Percentiles rank a stretch among this genome's conserved stretches.
phyloP scores from a whole-genome alignment of 2,113 vertebrate genomes.

The Macaca nemestrina region DNA sequence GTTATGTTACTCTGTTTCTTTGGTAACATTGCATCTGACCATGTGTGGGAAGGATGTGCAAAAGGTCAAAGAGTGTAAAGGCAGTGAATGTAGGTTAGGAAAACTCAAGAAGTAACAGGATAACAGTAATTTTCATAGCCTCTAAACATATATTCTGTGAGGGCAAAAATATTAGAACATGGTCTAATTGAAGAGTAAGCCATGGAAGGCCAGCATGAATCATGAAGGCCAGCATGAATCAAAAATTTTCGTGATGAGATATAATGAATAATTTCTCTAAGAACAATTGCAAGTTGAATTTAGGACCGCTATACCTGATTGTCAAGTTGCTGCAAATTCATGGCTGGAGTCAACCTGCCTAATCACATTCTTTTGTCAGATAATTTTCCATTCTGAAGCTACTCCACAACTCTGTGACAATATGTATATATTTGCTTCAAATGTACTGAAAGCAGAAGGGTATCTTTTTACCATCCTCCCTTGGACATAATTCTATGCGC shows the following conservation, averaged over 20 bases:
- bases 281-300: constrained; percentile 39
- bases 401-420: background rate
- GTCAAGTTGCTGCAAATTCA: constrained; percentile 12
- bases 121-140: background rate
- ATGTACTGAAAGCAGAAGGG: constrained; percentile 46
- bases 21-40: background rate
- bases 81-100: background rate
- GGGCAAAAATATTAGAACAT: background rate
- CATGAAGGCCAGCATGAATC: background rate
- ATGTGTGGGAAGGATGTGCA: background rate
- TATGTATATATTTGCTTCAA: constrained; percentile 30
- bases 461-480: background rate
- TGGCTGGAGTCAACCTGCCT: constrained; percentile 22
- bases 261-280: background rate
- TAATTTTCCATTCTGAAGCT: background rate
- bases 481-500: background rate
- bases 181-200: background rate
- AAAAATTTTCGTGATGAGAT: constrained; percentile 39
- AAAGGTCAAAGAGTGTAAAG: background rate
- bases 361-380: constrained; percentile 45
- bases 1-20: background rate
- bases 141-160: background rate
- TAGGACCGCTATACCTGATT: background rate
- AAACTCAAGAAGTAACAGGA: constrained; percentile 26
- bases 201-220: background rate